These are phyloP conservation scores for Nemotelus pantherinus DNA, from an alignment of 2,888 invertebrate species.

Conservation along the genomic window DNA sequence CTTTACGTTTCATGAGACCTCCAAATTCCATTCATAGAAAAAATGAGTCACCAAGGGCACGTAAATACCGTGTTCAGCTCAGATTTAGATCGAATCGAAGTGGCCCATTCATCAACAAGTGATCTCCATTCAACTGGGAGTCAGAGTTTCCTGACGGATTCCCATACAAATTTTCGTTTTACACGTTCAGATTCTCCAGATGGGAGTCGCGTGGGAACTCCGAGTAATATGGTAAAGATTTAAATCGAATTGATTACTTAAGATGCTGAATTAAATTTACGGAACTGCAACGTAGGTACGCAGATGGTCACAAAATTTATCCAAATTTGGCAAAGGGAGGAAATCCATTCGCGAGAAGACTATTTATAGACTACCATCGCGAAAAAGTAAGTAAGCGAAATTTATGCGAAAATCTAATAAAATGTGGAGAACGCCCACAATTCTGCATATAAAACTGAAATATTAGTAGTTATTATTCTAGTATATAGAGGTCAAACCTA, in stretches of 20 bases:
- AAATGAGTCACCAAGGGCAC: conserved; percentile 50
- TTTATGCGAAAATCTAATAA: no score
- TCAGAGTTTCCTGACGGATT: conserved; percentile 53
- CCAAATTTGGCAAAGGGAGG: conserved; percentile 53
- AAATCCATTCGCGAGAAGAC: conserved; percentile 52
- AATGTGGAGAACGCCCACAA: no score
- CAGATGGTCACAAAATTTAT: conserved; percentile 56
- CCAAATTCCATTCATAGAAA: not conserved
- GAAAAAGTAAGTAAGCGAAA: conserved; percentile 47
- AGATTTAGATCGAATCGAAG: conserved; percentile 54
- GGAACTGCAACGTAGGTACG: conserved; percentile 51
- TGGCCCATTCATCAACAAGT: conserved; percentile 53
- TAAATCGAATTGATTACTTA: no score
- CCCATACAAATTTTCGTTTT: conserved; percentile 52
- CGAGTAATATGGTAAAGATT: conserved; percentile 53
- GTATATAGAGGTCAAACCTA: no score
- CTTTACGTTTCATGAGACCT: conserved; percentile 1
- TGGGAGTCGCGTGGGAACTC: conserved; percentile 51
- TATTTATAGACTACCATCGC: conserved; percentile 54
- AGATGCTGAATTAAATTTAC: no score
- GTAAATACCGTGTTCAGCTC: conserved; percentile 51
- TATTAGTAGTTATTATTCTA: no score
- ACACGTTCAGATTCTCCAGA: conserved; percentile 48
- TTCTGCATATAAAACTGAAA: no score
- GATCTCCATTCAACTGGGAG: conserved; percentile 54